Evolutionary conservation across 1,140 invertebrate genomes (phyloP).

Genomic region (Lepidurus apus): DNA sequence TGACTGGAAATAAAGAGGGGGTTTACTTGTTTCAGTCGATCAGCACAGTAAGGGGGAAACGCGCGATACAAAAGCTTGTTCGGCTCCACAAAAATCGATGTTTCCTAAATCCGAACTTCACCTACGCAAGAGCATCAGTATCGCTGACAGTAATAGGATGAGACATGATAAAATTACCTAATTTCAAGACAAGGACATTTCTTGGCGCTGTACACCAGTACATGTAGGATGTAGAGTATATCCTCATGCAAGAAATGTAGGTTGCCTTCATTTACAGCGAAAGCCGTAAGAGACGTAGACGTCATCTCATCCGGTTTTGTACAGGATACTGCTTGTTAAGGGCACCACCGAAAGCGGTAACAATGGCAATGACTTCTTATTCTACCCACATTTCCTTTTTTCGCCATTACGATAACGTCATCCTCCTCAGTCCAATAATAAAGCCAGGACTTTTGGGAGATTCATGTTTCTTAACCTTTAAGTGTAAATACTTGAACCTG

Average conservation of each 20-base stretch:
- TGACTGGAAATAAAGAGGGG: background rate
- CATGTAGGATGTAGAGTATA: background rate
- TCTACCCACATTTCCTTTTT: background rate
- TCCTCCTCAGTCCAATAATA: background rate
- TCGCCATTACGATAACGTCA: background rate
- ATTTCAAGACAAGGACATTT: too few relatives aligned
- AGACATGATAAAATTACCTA: background rate
- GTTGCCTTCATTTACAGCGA: background rate
- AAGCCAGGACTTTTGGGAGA: too few relatives aligned
- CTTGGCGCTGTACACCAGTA: too few relatives aligned
- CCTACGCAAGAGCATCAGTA: conserved; percentile 4
- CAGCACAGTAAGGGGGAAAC: background rate
- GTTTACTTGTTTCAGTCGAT: conserved; percentile 1
- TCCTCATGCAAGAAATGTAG: background rate
- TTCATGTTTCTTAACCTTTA: too few relatives aligned
- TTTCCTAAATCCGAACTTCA: background rate
- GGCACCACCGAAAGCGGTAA: conserved; percentile 2
- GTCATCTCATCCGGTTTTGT: background rate
- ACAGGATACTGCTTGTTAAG: background rate
- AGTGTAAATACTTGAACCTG: background rate
- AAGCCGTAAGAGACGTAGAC: background rate
- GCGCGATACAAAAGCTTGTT: background rate
- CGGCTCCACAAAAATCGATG: background rate
- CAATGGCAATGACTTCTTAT: background rate
- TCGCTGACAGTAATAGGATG: background rate